These are phyloP conservation scores for Caenorhabditis inopinata DNA, from an alignment of 1,140 invertebrate species.

Conservation along the genomic window DNA sequence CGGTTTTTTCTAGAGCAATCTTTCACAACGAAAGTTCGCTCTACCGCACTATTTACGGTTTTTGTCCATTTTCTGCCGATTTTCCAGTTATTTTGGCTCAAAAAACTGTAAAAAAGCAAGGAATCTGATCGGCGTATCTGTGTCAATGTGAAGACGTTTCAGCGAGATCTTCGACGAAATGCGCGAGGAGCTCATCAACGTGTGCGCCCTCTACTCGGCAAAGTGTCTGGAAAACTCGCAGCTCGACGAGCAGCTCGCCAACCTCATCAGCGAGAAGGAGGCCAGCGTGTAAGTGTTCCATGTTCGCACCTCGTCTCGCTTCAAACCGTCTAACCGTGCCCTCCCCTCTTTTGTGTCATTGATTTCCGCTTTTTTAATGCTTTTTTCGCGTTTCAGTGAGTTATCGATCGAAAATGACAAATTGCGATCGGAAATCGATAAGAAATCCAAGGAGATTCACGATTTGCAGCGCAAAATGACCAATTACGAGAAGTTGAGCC, in stretches of 20 bases:
- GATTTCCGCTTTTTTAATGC: neutral
- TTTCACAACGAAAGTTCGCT: no score
- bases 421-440: constrained; percentile 9
- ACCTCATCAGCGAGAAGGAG: constrained; percentile 69
- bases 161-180: constrained; percentile 76
- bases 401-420: constrained; percentile 26
- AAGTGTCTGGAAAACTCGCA: constrained; percentile 86
- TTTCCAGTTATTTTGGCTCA: no score
- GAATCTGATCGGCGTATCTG: constrained; percentile 35
- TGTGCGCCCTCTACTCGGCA: constrained; percentile 84
- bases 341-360: neutral
- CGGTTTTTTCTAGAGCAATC: no score
- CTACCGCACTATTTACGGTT: no score
- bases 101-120: neutral
- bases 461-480: constrained; percentile 2
- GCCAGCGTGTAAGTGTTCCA: neutral
- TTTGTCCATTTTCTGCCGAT: no score
- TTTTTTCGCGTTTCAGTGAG: constrained; percentile 27
- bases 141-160: constrained; percentile 43
- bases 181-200: constrained; percentile 79
- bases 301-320: neutral
- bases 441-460: neutral
- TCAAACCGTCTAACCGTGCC: no score
- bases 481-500: constrained; percentile 27
- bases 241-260: constrained; percentile 79